Conservation (phyloP, 1,140 invertebrate genomes). For the Charaxes varanes region DNA sequence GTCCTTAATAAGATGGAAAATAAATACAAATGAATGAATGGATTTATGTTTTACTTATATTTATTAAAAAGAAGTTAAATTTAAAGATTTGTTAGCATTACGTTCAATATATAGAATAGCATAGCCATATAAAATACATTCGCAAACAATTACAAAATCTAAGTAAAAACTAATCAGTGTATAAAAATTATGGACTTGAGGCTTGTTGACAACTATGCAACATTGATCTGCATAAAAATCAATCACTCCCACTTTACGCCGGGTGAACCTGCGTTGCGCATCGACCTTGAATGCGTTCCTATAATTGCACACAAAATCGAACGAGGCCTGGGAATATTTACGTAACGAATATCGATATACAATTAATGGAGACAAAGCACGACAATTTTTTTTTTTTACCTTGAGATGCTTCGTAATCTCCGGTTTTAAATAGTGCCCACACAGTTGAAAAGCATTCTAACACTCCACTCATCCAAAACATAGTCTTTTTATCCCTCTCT, state of each 20-base stretch:
- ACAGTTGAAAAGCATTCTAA: conserved; percentile 47
- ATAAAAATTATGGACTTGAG: too few relatives aligned
- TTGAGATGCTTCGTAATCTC: conserved; percentile 28
- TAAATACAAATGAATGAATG: too few relatives aligned
- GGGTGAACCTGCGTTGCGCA: conserved; percentile 43
- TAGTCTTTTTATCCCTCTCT: conserved; percentile 37
- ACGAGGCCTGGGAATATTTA: conserved; percentile 24
- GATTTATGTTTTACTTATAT: too few relatives aligned
- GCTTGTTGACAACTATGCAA: conserved; percentile 9
- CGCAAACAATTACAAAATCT: too few relatives aligned
- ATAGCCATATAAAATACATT: too few relatives aligned
- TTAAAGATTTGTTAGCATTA: too few relatives aligned
- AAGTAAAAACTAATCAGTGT: too few relatives aligned
- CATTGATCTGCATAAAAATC: conserved; percentile 66
- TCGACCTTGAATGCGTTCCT: conserved; percentile 34
- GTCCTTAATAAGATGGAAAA: too few relatives aligned
- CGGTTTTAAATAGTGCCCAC: conserved; percentile 30
- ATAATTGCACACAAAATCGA: conserved; percentile 21
- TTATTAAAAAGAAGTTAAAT: too few relatives aligned
- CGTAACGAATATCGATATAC: conserved; percentile 10
- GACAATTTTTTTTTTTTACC: conserved; percentile 37
- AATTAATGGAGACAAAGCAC: conserved; percentile 5
- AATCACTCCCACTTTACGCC: conserved; percentile 76
- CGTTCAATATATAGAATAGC: too few relatives aligned
- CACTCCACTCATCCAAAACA: conserved; percentile 47